Evolutionary conservation across 2,797 vertebrate genomes (phyloP).

Genomic region (Lutjanus campechanus): DNA sequence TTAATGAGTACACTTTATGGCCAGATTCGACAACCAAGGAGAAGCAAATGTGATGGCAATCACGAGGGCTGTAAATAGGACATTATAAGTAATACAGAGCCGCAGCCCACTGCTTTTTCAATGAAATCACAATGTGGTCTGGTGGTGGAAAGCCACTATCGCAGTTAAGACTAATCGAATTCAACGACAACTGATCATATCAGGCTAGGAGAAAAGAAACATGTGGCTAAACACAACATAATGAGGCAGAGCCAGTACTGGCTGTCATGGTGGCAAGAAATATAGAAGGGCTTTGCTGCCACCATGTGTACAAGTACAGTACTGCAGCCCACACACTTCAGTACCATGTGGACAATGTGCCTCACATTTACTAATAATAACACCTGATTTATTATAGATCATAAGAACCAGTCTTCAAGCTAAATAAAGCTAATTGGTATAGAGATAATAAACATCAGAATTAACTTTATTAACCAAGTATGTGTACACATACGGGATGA

Average conservation of each 20-base stretch:
- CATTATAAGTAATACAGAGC: conserved; percentile 47
- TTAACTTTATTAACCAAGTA: no score
- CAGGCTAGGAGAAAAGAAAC: conserved; percentile 21
- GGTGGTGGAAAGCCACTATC: conserved; percentile 21
- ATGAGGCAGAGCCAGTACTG: no score
- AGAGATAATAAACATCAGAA: not conserved
- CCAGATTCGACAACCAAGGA: conserved; percentile 61
- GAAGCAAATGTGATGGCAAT: conserved; percentile 69
- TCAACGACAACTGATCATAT: conserved; percentile 36
- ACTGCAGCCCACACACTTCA: not conserved
- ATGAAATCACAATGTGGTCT: conserved; percentile 49
- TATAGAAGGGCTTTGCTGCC: conserved; percentile 70
- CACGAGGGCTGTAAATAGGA: conserved; percentile 67
- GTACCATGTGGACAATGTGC: not conserved
- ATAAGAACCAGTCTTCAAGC: no score
- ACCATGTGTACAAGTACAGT: conserved; percentile 43
- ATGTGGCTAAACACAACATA: conserved; percentile 5
- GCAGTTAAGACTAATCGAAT: conserved; percentile 30
- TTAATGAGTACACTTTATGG: conserved; percentile 80
- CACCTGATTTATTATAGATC: no score
- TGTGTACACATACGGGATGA: no score
- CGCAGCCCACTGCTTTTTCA: conserved; percentile 41
- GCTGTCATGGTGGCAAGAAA: not conserved
- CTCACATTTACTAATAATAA: not conserved
- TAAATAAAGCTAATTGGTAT: no score